phyloP scores from a whole-genome alignment of 2,113 vertebrate genomes.

The Thamnophis sirtalis region DNA sequence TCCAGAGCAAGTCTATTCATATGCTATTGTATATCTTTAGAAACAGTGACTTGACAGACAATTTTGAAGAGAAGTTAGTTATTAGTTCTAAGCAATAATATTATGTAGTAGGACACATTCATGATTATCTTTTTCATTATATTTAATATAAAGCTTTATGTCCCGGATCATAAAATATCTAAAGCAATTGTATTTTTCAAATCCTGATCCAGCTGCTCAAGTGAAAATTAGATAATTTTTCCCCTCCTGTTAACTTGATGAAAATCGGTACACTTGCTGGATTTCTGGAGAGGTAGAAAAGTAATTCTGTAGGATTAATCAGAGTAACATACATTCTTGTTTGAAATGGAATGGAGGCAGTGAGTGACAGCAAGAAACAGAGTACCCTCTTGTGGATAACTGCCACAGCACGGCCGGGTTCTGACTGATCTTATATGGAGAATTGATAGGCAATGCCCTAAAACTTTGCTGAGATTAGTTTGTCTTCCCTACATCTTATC shows the following conservation, averaged over 20 bases:
- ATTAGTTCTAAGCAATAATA: constrained; percentile 31
- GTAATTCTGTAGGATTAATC: constrained; percentile 60
- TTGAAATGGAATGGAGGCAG: constrained; percentile 30
- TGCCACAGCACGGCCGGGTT: constrained; percentile 42
- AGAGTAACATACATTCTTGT: constrained; percentile 53
- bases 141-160: constrained; percentile 59
- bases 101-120: constrained; percentile 49
- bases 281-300: constrained; percentile 54
- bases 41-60: background rate
- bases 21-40: background rate
- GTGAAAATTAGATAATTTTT: constrained; percentile 60
- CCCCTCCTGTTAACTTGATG: constrained; percentile 46
- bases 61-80: background rate
- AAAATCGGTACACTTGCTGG: constrained; percentile 53
- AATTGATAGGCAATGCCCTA: constrained; percentile 52
- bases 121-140: constrained; percentile 40
- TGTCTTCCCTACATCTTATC: constrained; percentile 53
- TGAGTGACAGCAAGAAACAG: constrained; percentile 31
- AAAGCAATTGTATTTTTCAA: constrained; percentile 58
- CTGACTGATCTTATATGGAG: constrained; percentile 55
- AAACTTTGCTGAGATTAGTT: constrained; percentile 53
- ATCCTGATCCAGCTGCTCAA: constrained; percentile 60
- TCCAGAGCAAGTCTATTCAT: background rate
- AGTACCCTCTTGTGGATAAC: constrained; percentile 52
- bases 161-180: constrained; percentile 64